Evolutionary conservation across 2,888 invertebrate genomes (phyloP).

Genomic region (Nephrotoma flavescens): DNA sequence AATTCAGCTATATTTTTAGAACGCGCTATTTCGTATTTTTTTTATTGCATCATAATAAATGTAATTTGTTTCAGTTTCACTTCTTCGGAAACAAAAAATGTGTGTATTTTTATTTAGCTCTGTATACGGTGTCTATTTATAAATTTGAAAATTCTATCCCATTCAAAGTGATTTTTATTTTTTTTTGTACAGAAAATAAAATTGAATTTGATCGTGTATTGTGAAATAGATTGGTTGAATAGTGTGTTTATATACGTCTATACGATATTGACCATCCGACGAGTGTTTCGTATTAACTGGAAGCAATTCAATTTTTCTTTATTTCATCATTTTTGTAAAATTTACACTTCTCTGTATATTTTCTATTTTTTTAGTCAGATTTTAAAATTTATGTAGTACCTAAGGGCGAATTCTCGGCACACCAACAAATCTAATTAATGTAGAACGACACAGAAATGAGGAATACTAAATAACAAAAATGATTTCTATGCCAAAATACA

Average conservation of each 20-base stretch:
- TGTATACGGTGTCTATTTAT: background rate
- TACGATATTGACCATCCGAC: slow-evolving; percentile 20
- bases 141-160: background rate
- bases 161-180: background rate
- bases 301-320: too few relatives aligned
- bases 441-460: too few relatives aligned
- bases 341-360: too few relatives aligned
- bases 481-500: too few relatives aligned
- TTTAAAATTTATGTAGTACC: too few relatives aligned
- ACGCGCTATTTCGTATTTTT: background rate
- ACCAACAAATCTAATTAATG: too few relatives aligned
- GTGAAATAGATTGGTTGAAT: background rate
- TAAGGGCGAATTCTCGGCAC: too few relatives aligned
- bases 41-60: background rate
- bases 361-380: too few relatives aligned
- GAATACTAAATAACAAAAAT: too few relatives aligned
- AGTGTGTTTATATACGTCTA: background rate
- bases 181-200: background rate
- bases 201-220: background rate
- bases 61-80: background rate
- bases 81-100: background rate
- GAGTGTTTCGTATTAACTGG: background rate
- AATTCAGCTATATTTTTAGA: background rate
- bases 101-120: background rate
- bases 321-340: too few relatives aligned